Conservation (phyloP, 64 coral and sea anemone genomes). For the Astreopora myriophthalma region DNA sequence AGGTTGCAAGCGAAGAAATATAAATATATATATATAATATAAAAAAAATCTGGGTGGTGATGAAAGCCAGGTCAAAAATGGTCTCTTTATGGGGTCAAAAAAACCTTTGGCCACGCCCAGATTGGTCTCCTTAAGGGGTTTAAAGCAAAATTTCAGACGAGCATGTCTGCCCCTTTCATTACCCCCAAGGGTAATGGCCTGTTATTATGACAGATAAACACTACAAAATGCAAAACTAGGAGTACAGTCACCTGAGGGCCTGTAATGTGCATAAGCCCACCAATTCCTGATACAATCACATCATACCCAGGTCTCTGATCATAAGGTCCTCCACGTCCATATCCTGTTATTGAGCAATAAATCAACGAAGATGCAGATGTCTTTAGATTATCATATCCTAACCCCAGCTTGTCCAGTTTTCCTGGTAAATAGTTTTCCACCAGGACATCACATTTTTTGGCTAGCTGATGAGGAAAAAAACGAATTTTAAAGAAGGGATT, state of each 20-base stretch:
- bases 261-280: constrained; percentile 88
- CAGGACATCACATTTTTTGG: constrained; percentile 82
- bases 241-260: constrained; percentile 78
- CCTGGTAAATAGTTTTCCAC: constrained; percentile 94
- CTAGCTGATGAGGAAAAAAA: constrained; percentile 46
- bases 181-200: too few relatives aligned
- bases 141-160: too few relatives aligned
- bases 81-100: too few relatives aligned
- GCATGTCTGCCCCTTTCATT: too few relatives aligned
- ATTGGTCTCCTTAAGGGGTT: too few relatives aligned
- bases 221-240: too few relatives aligned
- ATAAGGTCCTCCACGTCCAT: constrained; percentile 88
- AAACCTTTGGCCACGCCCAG: too few relatives aligned
- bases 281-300: constrained; percentile 84
- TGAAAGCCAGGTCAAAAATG: too few relatives aligned
- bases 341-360: constrained; percentile 92
- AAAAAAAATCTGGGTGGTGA: too few relatives aligned
- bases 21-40: too few relatives aligned
- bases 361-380: constrained; percentile 67
- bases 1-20: too few relatives aligned
- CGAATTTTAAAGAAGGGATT: background rate
- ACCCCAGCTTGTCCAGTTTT: constrained; percentile 86
- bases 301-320: constrained; percentile 85
- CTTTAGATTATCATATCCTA: constrained; percentile 75
- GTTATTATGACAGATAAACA: background rate